Percentiles rank a stretch among this genome's conserved stretches.
phyloP scores from a whole-genome alignment of 2,888 invertebrate species.

The Rambutsinella grinnellia region DNA sequence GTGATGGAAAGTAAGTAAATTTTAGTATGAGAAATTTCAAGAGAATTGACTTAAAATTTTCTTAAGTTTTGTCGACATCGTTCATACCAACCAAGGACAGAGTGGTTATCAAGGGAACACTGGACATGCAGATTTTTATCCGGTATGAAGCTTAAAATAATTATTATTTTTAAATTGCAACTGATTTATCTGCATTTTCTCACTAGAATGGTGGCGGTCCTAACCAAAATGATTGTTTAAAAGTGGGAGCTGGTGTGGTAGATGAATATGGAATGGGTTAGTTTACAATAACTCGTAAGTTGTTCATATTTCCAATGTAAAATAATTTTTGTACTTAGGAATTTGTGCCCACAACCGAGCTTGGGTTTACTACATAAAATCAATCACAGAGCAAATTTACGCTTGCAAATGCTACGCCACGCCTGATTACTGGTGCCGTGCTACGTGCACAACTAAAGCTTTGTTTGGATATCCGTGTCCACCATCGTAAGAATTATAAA shows the following conservation, averaged over 20 bases:
- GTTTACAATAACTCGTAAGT: neutral
- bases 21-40: too few relatives aligned
- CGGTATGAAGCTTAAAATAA: too few relatives aligned
- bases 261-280: conserved; percentile 50
- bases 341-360: conserved; percentile 55
- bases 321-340: too few relatives aligned
- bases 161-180: too few relatives aligned
- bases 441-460: conserved; percentile 42
- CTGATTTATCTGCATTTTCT: too few relatives aligned
- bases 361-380: conserved; percentile 54
- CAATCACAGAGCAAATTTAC: conserved; percentile 28
- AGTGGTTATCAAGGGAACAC: conserved; percentile 51
- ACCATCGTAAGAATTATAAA: conserved; percentile 53
- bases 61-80: conserved; percentile 48
- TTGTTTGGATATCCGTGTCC: conserved; percentile 50
- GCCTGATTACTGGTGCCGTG: conserved; percentile 39
- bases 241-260: conserved; percentile 2
- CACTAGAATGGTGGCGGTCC: conserved; percentile 56
- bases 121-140: conserved; percentile 57
- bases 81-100: conserved; percentile 59
- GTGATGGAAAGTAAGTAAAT: too few relatives aligned
- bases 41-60: too few relatives aligned
- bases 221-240: conserved; percentile 54
- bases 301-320: too few relatives aligned
- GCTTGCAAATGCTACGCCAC: conserved; percentile 52